Conservation (phyloP, 2,888 invertebrate genomes). For the Belgica antarctica region DNA sequence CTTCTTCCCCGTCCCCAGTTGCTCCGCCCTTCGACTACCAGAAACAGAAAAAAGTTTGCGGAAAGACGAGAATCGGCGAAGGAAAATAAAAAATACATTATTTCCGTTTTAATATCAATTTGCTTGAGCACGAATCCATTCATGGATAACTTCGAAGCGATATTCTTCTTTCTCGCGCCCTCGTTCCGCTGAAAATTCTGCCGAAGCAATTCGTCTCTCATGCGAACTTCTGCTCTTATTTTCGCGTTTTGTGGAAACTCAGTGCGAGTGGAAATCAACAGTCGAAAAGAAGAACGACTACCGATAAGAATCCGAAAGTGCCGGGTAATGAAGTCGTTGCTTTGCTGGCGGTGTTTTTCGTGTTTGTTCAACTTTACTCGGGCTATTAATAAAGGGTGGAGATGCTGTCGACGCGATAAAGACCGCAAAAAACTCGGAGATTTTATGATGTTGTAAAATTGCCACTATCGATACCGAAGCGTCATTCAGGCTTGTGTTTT, state of each 20-base stretch:
- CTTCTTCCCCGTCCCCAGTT: neutral
- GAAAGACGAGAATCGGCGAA: neutral
- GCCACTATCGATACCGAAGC: no score
- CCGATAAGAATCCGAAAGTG: neutral
- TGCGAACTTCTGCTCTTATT: neutral
- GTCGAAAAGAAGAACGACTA: neutral
- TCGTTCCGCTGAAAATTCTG: slow-evolving; percentile 1
- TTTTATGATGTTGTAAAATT: slow-evolving; percentile 1
- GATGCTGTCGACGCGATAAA: neutral
- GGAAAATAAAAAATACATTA: slow-evolving; percentile 34
- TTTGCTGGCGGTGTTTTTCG: neutral
- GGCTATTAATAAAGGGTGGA: neutral
- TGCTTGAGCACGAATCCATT: neutral
- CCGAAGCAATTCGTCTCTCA: neutral
- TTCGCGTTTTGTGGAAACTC: neutral
- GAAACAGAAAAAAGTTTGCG: no score
- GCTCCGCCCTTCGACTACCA: no score
- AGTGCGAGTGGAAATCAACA: neutral
- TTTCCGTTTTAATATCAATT: slow-evolving; percentile 42
- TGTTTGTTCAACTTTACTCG: neutral
- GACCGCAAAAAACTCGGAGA: neutral
- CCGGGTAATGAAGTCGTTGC: no score
- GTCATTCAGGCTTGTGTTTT: neutral
- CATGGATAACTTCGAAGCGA: slow-evolving; percentile 8
- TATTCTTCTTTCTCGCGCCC: no score